Base-by-base conservation (phyloP, 2,888 invertebrate genomes). In the Thyatira batis region DNA sequence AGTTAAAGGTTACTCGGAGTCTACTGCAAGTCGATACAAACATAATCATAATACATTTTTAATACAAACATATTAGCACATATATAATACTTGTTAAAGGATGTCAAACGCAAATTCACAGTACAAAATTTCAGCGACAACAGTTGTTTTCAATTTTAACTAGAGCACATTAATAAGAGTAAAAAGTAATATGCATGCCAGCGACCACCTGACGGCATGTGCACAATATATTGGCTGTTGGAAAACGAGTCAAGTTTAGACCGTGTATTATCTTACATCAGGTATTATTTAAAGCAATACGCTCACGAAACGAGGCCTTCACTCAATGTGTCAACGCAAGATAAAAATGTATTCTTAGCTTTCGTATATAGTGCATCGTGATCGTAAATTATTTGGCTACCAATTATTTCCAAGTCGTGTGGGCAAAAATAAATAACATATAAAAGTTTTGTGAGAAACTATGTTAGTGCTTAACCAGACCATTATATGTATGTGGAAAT, bases 201-300 rank as follows among this genome's bases (percentile, higher is more conserved):
- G 54, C 53, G 59, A 58, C 79, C 87, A 87, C 76, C 87, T 88
- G 87, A 86, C 82, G 73, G 69, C 82, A 82, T 82, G 69, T 81
- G 80, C 69, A 55, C 52, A 57, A 52, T 63, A 65, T 76, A 76
- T 72, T 39, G 39, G 33, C n/a, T 73, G 76, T 68, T 74, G 73
- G 65, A 71, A 78, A 80, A 81, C 80, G 69, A 67, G 79, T 78
- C 73, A 60, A 70, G 73, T 79, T 82, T 76, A 80, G 75, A 74
- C 63, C 68, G 58, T 61, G 78, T 86, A 83, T 84, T 85, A 84
- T 74, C 77, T 87, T 85, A 82, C 84, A 81, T 76, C 76, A 65
- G 62, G 75, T 76, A 80, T 77, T 77, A 68, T 73, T 75, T 73
- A 73, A 71, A 60, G 67, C 71, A 71, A 69, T 71, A 71, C 73